These are phyloP conservation scores for Peromyscus aztecus DNA, from an alignment of 2,797 vertebrate species.

Conservation along the genomic window DNA sequence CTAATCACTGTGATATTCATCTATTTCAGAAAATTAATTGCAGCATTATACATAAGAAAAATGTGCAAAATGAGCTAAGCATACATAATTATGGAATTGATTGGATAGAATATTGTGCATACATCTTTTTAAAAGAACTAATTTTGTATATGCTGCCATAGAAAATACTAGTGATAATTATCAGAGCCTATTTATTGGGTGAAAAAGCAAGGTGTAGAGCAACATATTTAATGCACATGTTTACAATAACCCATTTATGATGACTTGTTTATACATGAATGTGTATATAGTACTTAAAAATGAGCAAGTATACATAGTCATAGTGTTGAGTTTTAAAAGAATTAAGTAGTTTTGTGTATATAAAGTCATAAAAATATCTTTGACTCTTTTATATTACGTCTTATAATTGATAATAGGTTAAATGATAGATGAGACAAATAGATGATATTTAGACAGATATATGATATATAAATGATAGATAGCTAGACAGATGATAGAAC, in stretches of 20 bases:
- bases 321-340: background rate
- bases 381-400: background rate
- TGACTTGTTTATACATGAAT: background rate
- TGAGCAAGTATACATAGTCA: background rate
- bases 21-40: background rate
- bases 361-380: background rate
- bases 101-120: background rate
- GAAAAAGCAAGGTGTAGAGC: background rate
- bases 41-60: background rate
- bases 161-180: background rate
- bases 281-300: background rate
- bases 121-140: slow-evolving; percentile 11
- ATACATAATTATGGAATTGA: background rate
- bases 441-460: background rate
- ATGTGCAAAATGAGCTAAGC: background rate
- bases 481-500: background rate
- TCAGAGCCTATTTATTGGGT: background rate
- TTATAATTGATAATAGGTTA: background rate
- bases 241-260: background rate
- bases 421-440: background rate
- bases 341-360: background rate
- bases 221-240: background rate
- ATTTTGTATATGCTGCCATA: background rate
- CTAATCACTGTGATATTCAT: background rate
- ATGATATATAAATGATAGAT: background rate